A percentile compares a stretch with the other conserved stretches of the same genome.
phyloP scores from a whole-genome alignment of 2,888 invertebrate genomes.

The Chesias legatella region DNA sequence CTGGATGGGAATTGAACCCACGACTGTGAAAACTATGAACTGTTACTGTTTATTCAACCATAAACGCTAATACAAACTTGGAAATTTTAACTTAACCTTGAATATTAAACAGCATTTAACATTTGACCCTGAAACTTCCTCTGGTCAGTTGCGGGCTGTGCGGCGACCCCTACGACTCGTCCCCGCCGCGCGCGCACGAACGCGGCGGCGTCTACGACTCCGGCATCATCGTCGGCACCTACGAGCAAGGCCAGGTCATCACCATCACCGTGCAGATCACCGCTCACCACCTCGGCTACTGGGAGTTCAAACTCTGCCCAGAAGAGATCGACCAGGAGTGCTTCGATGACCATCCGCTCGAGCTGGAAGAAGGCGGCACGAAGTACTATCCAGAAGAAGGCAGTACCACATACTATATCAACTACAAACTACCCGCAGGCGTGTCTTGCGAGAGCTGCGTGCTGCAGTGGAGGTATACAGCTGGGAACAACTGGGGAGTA shows the following conservation, averaged over 20 bases:
- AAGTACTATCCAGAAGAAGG: conserved; percentile 85
- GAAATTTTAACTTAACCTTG: no score
- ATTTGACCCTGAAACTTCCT: conserved; percentile 1
- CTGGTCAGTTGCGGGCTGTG: conserved; percentile 88
- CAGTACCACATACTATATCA: conserved; percentile 84
- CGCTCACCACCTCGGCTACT: conserved; percentile 91
- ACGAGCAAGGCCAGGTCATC: conserved; percentile 83
- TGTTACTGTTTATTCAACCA: no score
- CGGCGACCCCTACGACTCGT: conserved; percentile 88
- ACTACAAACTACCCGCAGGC: conserved; percentile 80
- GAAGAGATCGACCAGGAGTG: conserved; percentile 85
- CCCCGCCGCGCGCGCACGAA: conserved; percentile 86
- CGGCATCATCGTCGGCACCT: conserved; percentile 86
- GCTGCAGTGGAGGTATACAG: conserved; percentile 92
- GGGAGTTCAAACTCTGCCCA: conserved; percentile 89
- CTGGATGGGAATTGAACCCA: no score
- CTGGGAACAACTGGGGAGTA: conserved; percentile 91
- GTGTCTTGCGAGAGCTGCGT: conserved; percentile 89
- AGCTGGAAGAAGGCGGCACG: conserved; percentile 74
- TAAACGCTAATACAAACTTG: no score
- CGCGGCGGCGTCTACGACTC: conserved; percentile 89
- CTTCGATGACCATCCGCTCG: conserved; percentile 84
- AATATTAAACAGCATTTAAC: no score
- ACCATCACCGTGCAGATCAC: conserved; percentile 87
- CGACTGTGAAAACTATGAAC: no score